Evolutionary conservation across 2,888 invertebrate species (phyloP), one percentile per base, ranked within the genome.

Genomic region (Taenaris catops): DNA sequence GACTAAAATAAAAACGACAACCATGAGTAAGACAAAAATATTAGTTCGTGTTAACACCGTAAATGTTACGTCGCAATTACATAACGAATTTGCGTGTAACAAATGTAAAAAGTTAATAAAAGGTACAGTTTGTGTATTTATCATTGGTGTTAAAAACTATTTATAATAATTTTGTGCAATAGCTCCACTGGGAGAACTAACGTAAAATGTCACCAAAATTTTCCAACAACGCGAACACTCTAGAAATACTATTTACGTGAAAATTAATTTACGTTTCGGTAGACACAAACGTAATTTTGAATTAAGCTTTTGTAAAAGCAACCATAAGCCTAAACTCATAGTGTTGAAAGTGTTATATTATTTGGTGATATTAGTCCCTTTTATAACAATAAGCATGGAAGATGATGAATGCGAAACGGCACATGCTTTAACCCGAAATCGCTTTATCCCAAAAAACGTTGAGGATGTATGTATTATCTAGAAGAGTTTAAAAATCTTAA

Each of bases 341-440:
- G 19, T 17, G 36, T 21, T 14, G 8, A 27, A 14, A 28, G 6
- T 44, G 7, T 3, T n/a, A 9, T 11, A 27, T 6, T n/a, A 3
- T 19, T 8, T 14, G 3, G 10, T n/a, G n/a, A 14, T 5, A 20
- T 39, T 44, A 40, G 18, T 39, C 17, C 40, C 28, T 42, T 46
- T 34, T 38, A 38, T 12, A 38, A 35, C 19, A 33, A 34, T 32
- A 38, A 34, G 27, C 33, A 25, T 9, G 18, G 42, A 51, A 56
- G 56, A 63, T 63, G 62, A 63, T 64, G 58, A 60, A 64, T 64
- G 64, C 55, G 60, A 51, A 56, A 45, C 53, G 56, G 59, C 56
- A 54, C 52, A 58, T 55, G 59, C 49, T 58, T 58, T 58, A 62
- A 61, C 61, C 63, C 52, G 46, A 54, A 55, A 51, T 46, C 51